Percentiles rank a stretch among this genome's conserved stretches.
These are phyloP conservation scores for Sphenopsis melanotis DNA, from an alignment of 2,797 vertebrate species.

Conservation along the genomic window DNA sequence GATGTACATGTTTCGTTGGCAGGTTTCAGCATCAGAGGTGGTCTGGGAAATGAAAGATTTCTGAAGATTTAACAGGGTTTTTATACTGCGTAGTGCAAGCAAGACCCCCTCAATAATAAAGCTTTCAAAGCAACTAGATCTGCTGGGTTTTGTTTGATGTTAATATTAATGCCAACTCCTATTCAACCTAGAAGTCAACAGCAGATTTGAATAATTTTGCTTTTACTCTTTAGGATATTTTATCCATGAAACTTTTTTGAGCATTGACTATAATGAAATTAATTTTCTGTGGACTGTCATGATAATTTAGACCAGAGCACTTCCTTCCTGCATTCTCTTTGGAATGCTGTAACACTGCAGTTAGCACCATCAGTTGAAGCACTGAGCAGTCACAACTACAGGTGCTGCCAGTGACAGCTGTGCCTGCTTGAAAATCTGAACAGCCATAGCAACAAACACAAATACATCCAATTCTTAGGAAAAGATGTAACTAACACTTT, in stretches of 20 bases:
- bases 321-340: background rate
- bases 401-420: background rate
- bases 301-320: background rate
- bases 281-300: accelerated
- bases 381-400: background rate
- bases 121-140: background rate
- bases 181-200: background rate
- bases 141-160: background rate
- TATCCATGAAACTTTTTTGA: background rate
- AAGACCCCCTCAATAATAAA: background rate
- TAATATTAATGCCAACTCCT: background rate
- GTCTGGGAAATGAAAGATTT: background rate
- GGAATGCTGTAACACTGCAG: background rate
- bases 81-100: background rate
- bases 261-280: background rate
- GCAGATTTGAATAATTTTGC: background rate
- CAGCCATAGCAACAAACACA: background rate
- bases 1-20: background rate
- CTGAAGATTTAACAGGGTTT: background rate
- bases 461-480: background rate
- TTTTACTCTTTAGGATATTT: background rate
- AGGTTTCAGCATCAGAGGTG: background rate
- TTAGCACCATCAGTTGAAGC: background rate
- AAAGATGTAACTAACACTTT: background rate
- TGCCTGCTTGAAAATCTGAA: background rate